Base-by-base conservation (phyloP, 2,888 invertebrate genomes). In the Hydrotaea cyrtoneurina region DNA sequence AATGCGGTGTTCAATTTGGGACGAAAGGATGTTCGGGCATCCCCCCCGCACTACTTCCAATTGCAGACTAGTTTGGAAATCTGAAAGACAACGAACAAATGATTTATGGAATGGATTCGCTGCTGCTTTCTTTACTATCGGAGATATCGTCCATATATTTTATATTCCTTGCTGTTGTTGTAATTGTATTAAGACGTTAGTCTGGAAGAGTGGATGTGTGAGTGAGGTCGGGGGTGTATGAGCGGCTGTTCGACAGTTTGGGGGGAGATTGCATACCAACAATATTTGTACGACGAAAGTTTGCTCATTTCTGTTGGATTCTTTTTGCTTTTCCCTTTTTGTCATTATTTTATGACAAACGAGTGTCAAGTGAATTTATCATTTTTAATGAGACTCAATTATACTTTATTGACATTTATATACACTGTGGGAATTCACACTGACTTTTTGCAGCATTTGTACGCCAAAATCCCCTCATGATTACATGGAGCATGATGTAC, bases 371-470 rank as follows among this genome's bases (percentile, higher is more conserved):
- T 80, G 78, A 55, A 82, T 84, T 85, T 85, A 85, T 86, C 79
- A 85, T 73, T 85, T 86, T 86, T 86, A 86, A 86, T 83, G 86
- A 84, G 73, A 69, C 74, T 77, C 86, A 86, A 86, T 86, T 86
- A 86, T 82, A 80, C 71, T 82, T 86, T 81, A 75, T 82, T 82
- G 78, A 43, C 82, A 78, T 75, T 78, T 78, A 62, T 78, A 62
- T 78, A 62, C 78, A 74, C 77, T 71, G 69, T 31, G 82, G 74
- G 71, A 78, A 71, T 71, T 78, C 36, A 53, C 59, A 74, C 55
- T 66, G 46, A 59, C 17, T 23, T 39, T 23, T 36, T 78, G 78
- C 59, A 73, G 78, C 78, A 74, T 57, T 66, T 76, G 23, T 13
- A 55, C 4, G 11, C 19, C 21, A 23, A 55, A 55, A 21, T 21